Percentiles rank a stretch among this genome's conserved stretches.
phyloP scores from a whole-genome alignment of 2,113 vertebrate species.

The Petrocephalus microphthalmus region DNA sequence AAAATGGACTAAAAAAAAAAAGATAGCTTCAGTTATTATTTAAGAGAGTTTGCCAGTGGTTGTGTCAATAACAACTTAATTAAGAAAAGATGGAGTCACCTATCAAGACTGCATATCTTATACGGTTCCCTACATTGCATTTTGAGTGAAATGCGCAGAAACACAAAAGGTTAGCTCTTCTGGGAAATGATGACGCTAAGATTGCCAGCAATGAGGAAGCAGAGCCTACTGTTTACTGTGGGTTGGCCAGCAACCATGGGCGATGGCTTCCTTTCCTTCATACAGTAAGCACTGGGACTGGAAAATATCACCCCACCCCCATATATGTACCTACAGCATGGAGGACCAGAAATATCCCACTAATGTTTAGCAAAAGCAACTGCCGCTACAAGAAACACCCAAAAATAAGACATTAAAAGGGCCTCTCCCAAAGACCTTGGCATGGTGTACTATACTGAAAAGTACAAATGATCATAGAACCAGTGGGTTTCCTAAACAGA shows the following conservation, averaged over 20 bases:
- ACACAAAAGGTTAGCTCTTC: not conserved
- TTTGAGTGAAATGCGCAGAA: not conserved
- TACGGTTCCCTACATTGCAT: not conserved
- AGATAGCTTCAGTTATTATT: not conserved
- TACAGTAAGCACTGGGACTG: not conserved
- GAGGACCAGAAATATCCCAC: not conserved
- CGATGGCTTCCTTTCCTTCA: slow-evolving; percentile 16
- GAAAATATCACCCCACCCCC: not conserved
- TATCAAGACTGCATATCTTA: not conserved
- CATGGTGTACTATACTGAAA: not conserved
- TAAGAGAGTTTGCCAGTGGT: no score
- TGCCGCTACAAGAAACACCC: not conserved
- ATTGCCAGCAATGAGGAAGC: slow-evolving; percentile 2
- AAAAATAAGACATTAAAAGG: not conserved
- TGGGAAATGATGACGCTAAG: not conserved
- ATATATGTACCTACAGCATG: not conserved
- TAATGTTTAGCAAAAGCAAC: not conserved
- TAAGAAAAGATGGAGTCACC: not conserved
- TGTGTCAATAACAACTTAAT: not conserved
- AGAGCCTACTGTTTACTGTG: slow-evolving; percentile 12
- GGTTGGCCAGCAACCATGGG: slow-evolving; percentile 26
- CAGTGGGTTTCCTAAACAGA: not conserved
- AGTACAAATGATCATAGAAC: not conserved
- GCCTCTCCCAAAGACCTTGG: not conserved
- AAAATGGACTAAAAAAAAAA: not conserved